Evolutionary conservation across 2,888 invertebrate species (phyloP), one percentile per base, ranked within the genome.

Genomic region (Mythimna ferrago): DNA sequence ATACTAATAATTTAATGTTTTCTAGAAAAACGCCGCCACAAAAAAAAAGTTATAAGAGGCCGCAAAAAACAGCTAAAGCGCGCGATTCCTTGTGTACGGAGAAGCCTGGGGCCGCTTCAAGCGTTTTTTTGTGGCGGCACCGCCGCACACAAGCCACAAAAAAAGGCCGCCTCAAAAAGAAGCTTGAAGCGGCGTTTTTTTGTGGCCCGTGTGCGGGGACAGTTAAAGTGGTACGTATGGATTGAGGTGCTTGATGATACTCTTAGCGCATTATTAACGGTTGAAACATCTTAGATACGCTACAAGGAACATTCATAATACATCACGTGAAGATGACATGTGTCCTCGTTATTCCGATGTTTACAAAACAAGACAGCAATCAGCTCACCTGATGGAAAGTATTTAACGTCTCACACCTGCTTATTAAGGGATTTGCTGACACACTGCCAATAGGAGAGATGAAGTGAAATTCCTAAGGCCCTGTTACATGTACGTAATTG

Each of bases 1-100:
- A 58, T 35, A 41, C 53, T n/a, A 58, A 58, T 35, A 35, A 19
- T 63, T 54, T 6, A 64, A 62, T 71, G 62, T n/a, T 71, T 67
- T 61, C 32, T 41, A 58, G 62, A 19, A 16, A 26, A 26, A 26
- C 26, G 26, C 26, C 26, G 26, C 26, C 26, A 26, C 26, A 26
- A 26, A 26, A 26, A 26, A 26, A 26, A 1, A n/a, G n/a, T n/a
- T n/a, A n/a, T n/a, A n/a, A n/a, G n/a, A n/a, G n/a, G 26, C 26
- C 26, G 2, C 26, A 26, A 26, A 26, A 26, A 26, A 26, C 1
- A 1, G 26, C 26, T 26, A 26, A 26, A 26, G 26, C 26, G 26
- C 1, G 26, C 26, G 26, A 26, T 26, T 1, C 26, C 26, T 26
- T 26, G 1, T 26, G 26, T 26, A 1, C 26, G 26, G 26, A 26